These are phyloP conservation scores for Catharus bicknelli DNA, from an alignment of 2,113 vertebrate species.

Conservation along the genomic window DNA sequence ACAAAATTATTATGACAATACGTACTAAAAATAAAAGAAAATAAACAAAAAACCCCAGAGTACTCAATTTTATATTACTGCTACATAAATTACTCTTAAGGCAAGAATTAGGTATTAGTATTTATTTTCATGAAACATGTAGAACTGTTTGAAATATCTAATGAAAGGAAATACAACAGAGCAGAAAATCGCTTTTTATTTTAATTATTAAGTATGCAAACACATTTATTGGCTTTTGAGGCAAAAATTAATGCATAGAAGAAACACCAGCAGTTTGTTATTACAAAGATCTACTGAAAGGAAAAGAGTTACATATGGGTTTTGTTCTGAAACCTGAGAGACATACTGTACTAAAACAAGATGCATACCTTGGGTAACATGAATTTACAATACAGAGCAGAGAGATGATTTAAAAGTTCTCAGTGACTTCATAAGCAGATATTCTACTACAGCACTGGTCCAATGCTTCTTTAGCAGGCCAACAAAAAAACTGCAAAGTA, in stretches of 20 bases:
- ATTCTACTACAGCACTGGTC: not conserved
- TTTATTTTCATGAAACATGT: constrained; percentile 5
- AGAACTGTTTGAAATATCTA: constrained; percentile 12
- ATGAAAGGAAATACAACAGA: constrained; percentile 19
- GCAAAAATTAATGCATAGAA: not conserved
- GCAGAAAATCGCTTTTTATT: constrained; percentile 4
- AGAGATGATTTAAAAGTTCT: not conserved
- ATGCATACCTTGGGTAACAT: not conserved
- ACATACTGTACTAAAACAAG: not conserved
- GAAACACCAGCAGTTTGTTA: not conserved
- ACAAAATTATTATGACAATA: not conserved
- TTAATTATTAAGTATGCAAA: constrained; percentile 9
- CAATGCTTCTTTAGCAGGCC: not conserved
- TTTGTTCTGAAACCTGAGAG: not conserved
- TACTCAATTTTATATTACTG: constrained; percentile 8
- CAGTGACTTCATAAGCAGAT: not conserved
- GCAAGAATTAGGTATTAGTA: constrained; percentile 33
- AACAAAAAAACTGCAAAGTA: not conserved
- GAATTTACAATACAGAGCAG: not conserved
- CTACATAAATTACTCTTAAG: not conserved
- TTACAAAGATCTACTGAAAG: not conserved
- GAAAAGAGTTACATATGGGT: not conserved
- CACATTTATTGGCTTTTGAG: not conserved
- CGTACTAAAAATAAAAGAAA: not conserved
- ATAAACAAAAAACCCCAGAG: accelerated